Evolutionary conservation across 2,113 vertebrate genomes (phyloP).

Genomic region (cattle (Bos taurus)): DNA sequence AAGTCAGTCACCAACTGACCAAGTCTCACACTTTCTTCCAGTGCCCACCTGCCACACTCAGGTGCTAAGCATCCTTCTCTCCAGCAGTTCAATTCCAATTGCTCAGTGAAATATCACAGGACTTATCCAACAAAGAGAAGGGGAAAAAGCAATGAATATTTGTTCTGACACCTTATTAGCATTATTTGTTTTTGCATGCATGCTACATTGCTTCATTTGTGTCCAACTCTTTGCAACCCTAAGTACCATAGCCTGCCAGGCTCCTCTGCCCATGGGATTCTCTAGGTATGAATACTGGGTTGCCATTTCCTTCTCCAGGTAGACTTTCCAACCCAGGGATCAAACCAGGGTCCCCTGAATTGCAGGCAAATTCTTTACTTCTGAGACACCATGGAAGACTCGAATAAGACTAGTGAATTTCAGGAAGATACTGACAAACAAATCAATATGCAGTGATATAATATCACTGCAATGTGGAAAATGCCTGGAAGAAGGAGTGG

Average conservation of each 20-base stretch:
- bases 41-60: background rate
- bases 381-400: background rate
- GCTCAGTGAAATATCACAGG: background rate
- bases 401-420: background rate
- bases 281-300: background rate
- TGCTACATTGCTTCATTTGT: background rate
- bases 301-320: background rate
- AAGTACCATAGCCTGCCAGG: background rate
- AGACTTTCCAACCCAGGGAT: background rate
- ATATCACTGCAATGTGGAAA: background rate
- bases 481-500: background rate
- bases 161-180: background rate
- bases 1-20: background rate
- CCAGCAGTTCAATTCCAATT: background rate
- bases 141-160: background rate
- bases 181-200: background rate
- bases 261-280: background rate
- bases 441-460: background rate
- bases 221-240: background rate
- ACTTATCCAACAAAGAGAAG: background rate
- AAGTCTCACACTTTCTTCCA: background rate
- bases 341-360: background rate
- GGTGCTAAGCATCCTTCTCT: background rate
- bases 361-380: background rate
- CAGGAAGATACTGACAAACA: background rate